Conservation (phyloP, 2,113 vertebrate species). For the Forbesichthys papilliferus region DNA sequence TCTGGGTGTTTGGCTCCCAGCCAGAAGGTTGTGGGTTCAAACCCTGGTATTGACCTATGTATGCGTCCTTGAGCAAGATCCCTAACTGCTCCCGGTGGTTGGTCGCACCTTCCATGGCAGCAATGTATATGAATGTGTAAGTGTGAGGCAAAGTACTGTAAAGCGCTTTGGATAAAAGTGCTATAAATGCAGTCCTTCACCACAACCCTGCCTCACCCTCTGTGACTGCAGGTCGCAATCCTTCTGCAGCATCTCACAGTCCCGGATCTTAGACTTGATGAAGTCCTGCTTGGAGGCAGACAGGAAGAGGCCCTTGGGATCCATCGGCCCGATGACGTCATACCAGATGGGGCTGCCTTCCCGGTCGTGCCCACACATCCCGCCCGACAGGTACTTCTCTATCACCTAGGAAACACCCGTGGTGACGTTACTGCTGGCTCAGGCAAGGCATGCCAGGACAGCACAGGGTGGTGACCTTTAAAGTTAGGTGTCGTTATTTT, state of each 20-base stretch:
- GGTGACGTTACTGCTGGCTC: not conserved
- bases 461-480: not conserved
- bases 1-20: too few species aligned
- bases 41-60: too few species aligned
- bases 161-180: too few species aligned
- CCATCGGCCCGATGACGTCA: conserved; percentile 89
- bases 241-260: conserved; percentile 85
- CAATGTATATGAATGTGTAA: too few species aligned
- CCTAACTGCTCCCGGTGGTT: too few species aligned
- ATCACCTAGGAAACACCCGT: conserved; percentile 79
- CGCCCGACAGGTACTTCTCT: conserved; percentile 86
- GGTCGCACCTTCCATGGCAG: too few species aligned
- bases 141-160: too few species aligned
- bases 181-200: too few species aligned
- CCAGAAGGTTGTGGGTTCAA: too few species aligned
- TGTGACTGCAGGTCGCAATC: conserved; percentile 79
- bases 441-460: not conserved
- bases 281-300: conserved; percentile 95
- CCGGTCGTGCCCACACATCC: conserved; percentile 88
- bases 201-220: conserved; percentile 66
- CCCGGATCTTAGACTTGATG: conserved; percentile 90
- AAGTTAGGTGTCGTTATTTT: not conserved
- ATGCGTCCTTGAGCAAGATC: too few species aligned
- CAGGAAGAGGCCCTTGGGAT: conserved; percentile 89
- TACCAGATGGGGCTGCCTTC: conserved; percentile 91